Evolutionary conservation across 2,797 vertebrate genomes (phyloP), one percentile per base, ranked within the genome.

Genomic region (Dryobates pubescens): DNA sequence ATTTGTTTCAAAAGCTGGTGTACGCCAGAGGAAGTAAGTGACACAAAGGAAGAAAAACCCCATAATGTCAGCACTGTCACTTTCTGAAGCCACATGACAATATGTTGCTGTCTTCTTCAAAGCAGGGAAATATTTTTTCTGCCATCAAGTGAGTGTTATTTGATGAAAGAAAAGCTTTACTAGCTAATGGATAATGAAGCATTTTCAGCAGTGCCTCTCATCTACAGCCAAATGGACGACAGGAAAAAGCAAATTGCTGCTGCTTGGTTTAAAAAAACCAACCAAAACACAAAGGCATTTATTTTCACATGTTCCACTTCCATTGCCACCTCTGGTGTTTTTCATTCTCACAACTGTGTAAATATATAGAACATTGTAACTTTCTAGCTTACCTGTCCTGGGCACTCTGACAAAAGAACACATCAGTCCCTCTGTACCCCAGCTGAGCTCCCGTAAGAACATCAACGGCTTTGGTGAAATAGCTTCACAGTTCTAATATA

Each of bases 91-190:
- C 94, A 92, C 88, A 88, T 67, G 90, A 97, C 85, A 89, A 34
- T 71, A n/a, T 65, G 62, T 73, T 94, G 90, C 93, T 89, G 57
- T 90, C 93, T 61, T 95, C 96, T 94, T 94, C 95, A 93, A 96
- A 96, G 96, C 26, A 89, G 51, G 95, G 82, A 94, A 96, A 96
- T 95, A 95, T 83, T 96, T 97, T 90, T 97, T 97, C 93, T 69
- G 17, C 84, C 86, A 96, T 81, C 95, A 91, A 97, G 94, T 96
- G 96, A 97, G 95, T 97, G 96, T 90, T 97, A 96, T 95, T 97
- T 97, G 97, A 97, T 96, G 96, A 97, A 96, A 96, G 92, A 94
- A 95, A 96, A 95, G 94, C 94, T 96, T 96, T 96, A 96, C 94
- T 97, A 97, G 97, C 93, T 97, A 96, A 94, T 45, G 61, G 95